These are phyloP conservation scores for Phasia obesa DNA, from an alignment of 2,888 invertebrate genomes.

Conservation along the genomic window DNA sequence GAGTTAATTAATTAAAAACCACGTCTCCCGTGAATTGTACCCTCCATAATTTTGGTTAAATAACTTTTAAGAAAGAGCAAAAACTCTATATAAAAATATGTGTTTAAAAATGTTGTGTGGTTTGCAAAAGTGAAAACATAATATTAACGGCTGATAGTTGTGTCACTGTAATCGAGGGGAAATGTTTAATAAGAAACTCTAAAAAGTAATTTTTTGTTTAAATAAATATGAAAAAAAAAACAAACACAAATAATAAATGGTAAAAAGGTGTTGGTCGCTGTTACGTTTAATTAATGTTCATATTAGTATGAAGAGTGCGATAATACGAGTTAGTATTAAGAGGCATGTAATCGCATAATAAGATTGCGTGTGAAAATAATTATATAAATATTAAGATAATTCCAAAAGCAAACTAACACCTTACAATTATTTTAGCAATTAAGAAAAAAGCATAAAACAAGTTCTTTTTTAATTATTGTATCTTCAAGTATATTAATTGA, in stretches of 20 bases:
- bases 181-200: conserved; percentile 2
- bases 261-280: conserved; percentile 67
- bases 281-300: conserved; percentile 64
- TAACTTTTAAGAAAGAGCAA: conserved; percentile 38
- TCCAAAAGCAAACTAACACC: too few species aligned
- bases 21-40: conserved; percentile 63
- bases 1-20: conserved; percentile 73
- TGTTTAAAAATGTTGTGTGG: conserved; percentile 32
- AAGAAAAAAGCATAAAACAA: too few species aligned
- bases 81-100: neutral
- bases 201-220: neutral
- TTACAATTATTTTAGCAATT: too few species aligned
- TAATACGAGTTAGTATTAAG: conserved; percentile 22
- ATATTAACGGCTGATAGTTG: conserved; percentile 64
- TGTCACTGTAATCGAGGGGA: conserved; percentile 50
- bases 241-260: conserved; percentile 39
- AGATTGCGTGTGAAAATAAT: conserved; percentile 36
- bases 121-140: conserved; percentile 68
- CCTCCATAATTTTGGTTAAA: conserved; percentile 42
- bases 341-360: neutral
- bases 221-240: conserved; percentile 15
- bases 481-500: too few species aligned
- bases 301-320: conserved; percentile 37
- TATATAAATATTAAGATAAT: too few species aligned
- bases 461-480: too few species aligned